Conservation (phyloP, 2,888 invertebrate species). For the Amphimallon solstitiale region DNA sequence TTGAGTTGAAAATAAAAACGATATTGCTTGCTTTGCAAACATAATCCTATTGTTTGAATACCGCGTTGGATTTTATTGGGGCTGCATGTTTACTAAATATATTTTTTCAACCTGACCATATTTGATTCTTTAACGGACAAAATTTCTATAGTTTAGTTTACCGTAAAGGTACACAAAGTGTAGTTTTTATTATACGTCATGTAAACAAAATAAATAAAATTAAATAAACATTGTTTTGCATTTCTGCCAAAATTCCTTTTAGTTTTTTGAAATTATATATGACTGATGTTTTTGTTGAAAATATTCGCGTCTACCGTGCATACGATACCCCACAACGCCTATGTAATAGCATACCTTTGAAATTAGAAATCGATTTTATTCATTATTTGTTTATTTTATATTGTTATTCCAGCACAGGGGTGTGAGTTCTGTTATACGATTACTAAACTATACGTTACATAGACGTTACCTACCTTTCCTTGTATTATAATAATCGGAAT, state of each 20-base stretch:
- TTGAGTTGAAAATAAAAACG: too few relatives aligned
- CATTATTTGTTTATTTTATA: too few relatives aligned
- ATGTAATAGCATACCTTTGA: conserved; percentile 13
- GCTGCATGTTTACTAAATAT: too few relatives aligned
- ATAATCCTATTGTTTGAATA: too few relatives aligned
- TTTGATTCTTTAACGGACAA: neutral
- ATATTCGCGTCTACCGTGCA: neutral
- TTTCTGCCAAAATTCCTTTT: neutral
- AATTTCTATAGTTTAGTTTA: too few relatives aligned
- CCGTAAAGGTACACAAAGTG: neutral
- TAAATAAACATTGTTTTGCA: conserved; percentile 12
- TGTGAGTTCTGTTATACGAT: neutral
- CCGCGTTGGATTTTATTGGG: too few relatives aligned
- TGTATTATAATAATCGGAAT: too few relatives aligned
- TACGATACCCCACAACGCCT: neutral
- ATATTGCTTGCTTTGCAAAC: too few relatives aligned
- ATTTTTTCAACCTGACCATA: too few relatives aligned
- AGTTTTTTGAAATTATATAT: conserved; percentile 16
- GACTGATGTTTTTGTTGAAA: conserved; percentile 5
- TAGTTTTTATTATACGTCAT: neutral
- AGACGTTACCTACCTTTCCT: too few relatives aligned
- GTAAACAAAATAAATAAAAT: neutral
- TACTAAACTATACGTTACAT: neutral
- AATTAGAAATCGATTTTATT: neutral
- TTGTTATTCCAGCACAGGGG: neutral